Conservation (phyloP, 2,888 invertebrate genomes). For the Nemotelus pantherinus region DNA sequence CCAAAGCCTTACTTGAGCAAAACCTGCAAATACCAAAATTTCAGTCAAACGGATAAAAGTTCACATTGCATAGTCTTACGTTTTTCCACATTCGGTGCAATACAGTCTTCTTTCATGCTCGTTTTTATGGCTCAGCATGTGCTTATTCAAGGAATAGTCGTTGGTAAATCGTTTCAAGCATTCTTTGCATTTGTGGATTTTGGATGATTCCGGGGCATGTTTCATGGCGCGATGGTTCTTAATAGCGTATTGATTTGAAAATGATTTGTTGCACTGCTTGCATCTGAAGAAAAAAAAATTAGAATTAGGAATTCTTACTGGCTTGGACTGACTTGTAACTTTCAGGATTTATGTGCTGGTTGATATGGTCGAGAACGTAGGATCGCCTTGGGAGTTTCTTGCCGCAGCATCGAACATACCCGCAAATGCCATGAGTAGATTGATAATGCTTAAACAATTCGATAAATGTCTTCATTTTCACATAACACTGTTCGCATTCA, state of each 20-base stretch:
- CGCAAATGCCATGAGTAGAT: constrained; percentile 42
- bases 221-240: constrained; percentile 45
- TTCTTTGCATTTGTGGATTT: constrained; percentile 42
- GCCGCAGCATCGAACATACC: constrained; percentile 46
- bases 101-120: constrained; percentile 38
- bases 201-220: constrained; percentile 39
- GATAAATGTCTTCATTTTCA: constrained; percentile 26
- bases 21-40: constrained; percentile 34
- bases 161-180: constrained; percentile 46
- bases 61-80: constrained; percentile 20
- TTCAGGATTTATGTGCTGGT: constrained; percentile 47
- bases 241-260: constrained; percentile 45
- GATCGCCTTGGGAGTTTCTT: constrained; percentile 45
- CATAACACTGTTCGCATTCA: constrained; percentile 38
- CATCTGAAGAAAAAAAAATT: constrained; percentile 33
- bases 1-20: constrained; percentile 31
- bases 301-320: neutral
- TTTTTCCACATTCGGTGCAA: constrained; percentile 46
- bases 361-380: constrained; percentile 44
- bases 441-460: constrained; percentile 44
- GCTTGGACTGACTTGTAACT: constrained; percentile 40
- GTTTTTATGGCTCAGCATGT: constrained; percentile 42
- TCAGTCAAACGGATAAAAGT: neutral
- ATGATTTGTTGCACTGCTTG: constrained; percentile 46
- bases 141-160: constrained; percentile 44